A percentile compares a stretch with the other conserved stretches of the same genome.
Conservation (phyloP, 2,888 invertebrate genomes). For the Cantharis rufa region DNA sequence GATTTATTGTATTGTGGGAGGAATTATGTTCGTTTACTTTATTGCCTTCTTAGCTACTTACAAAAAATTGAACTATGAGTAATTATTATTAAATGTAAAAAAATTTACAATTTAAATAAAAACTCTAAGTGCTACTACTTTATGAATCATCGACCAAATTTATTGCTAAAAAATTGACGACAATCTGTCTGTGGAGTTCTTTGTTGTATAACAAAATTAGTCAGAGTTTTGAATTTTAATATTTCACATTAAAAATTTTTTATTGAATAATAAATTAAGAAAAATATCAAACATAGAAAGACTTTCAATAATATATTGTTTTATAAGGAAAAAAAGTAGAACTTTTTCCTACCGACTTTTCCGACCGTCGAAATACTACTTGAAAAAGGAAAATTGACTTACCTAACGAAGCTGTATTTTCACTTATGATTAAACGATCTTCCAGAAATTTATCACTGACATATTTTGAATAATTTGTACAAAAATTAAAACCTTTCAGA, state of each 20-base stretch:
- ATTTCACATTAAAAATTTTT: too few relatives aligned
- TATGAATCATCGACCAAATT: background rate
- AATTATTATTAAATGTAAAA: slow-evolving; percentile 4
- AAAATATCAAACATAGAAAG: too few relatives aligned
- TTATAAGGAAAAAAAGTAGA: too few relatives aligned
- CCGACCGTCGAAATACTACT: too few relatives aligned
- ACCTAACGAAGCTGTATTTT: background rate
- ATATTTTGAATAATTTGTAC: background rate
- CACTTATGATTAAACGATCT: background rate
- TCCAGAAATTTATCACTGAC: background rate
- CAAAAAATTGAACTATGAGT: slow-evolving; percentile 25
- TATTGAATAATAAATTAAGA: too few relatives aligned
- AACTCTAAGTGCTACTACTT: background rate
- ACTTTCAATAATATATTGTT: too few relatives aligned
- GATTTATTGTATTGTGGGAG: slow-evolving; percentile 40
- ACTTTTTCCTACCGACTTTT: too few relatives aligned
- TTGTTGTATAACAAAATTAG: background rate
- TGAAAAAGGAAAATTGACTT: background rate
- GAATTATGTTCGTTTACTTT: slow-evolving; percentile 1
- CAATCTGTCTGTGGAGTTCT: background rate
- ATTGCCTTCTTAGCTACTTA: background rate
- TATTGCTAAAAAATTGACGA: background rate
- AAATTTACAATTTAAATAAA: background rate
- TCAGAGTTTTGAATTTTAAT: background rate
- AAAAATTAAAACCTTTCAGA: background rate